Evolutionary conservation across 2,113 vertebrate genomes (phyloP), one percentile per base, ranked within the genome.

Genomic region (Thamnaconus septentrionalis): DNA sequence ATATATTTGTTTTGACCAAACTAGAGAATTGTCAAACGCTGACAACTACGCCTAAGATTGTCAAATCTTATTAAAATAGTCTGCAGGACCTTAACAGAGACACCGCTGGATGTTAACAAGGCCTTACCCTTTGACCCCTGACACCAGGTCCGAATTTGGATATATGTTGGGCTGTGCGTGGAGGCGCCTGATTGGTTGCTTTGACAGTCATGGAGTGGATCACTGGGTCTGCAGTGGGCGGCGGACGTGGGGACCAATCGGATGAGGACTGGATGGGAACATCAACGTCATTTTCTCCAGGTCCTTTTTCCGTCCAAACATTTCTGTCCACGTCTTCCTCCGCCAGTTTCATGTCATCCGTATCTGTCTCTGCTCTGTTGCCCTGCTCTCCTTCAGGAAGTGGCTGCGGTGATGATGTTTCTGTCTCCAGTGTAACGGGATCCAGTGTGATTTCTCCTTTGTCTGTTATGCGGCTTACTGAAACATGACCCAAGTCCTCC

Each of bases 121-220:
- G 6, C 4, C 73, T 72, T 69, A 89, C 89, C 83, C 71, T 80
- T 69, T 73, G 82, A 61, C 84, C 73, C 69, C 66, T 75, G 53
- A 73, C 3, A 7, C 80, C 66, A 44, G 70, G 55, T n/a, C 11
- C 62, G 6, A 51, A 31, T 48, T 7, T 44, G 10, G 53, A 12
- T n/a, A 52, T 12, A 0, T 61, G 53, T 51, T 1, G 49, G 46
- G 9, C 39, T 45, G 65, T 50, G 71, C 44, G 0, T 8, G 41
- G 11, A n/a, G 41, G 45, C 3, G 46, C 43, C 18, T 66, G 73
- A 53, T 43, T 71, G 31, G 49, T 43, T 63, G 54, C 40, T 59
- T 61, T 4, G 51, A 40, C 56, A 56, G 45, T 42, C 61, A 73
- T 67, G 61, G 66, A 57, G 53, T 69, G 62, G 65, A 64, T 31